Evolutionary conservation across 1,140 invertebrate species (phyloP), one percentile per base, ranked within the genome.

Genomic region (Probaryconus sp.): DNA sequence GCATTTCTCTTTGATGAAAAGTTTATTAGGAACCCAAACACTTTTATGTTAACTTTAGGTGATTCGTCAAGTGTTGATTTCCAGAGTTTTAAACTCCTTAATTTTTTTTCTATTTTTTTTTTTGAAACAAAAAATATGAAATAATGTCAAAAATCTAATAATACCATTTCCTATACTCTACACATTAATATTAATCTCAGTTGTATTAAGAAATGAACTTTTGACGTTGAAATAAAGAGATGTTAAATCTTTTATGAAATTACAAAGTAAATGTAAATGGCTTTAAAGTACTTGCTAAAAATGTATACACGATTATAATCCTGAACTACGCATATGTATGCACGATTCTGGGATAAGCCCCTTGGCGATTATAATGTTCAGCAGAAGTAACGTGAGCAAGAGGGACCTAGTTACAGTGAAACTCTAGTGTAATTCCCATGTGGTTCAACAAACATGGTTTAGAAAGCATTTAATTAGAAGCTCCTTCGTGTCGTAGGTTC

Each of bases 391-490:
- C 31, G 61, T 38, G 50, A 53, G 50, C 20, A 55, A 40, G 40
- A 55, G 50, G 48, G 40, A 65, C 21, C 48, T 50, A 65, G 61
- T 55, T 47, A 55, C 50, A 55, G 61, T 47, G 61, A 65, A 65
- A 65, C 63, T 55, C 43, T 47, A 48, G 42, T 56, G 63, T 38
- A 67, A 56, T 56, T 47, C 50, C 63, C 50, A 56, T 31, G 42
- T 67, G 50, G 42, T 48, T 56, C 26, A 48, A 67, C 51, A 56
- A 67, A 56, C 26, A 67, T 40, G 51, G 24, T 55, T 56, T 67
- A 56, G 40, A 67, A 67, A 67, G 51, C 31, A 56, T 67, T 67
- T 67, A 56, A 67, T 67, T 67, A 55, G 63, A 67, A 67, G 42
- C 51, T 40, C 21, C 35, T 48, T 58, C 26, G 28, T 33, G 31